Percentiles rank a stretch among this genome's conserved stretches.
These are phyloP conservation scores for Rotaria socialis DNA, from an alignment of 2,888 invertebrate species.

Conservation along the genomic window DNA sequence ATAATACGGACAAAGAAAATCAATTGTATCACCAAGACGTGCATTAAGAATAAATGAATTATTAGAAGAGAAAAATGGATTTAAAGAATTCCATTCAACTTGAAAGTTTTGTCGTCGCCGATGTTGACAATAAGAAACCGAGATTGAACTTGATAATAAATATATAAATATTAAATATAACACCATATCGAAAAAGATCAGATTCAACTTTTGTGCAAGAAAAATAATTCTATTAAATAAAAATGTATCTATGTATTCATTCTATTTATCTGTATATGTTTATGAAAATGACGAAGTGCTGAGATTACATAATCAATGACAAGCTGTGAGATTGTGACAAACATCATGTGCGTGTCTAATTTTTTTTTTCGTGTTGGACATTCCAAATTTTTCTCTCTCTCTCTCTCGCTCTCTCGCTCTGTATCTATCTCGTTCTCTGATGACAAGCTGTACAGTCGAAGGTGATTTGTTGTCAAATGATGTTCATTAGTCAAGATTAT, in stretches of 20 bases:
- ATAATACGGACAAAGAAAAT: neutral
- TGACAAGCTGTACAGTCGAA: neutral
- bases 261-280: neutral
- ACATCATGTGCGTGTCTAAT: neutral
- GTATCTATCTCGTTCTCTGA: neutral
- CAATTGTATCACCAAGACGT: conserved; percentile 3
- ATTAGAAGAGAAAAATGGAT: neutral
- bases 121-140: neutral
- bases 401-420: neutral
- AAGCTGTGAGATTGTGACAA: conserved; percentile 21
- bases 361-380: neutral
- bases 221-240: neutral
- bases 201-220: neutral
- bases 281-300: neutral
- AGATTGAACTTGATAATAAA: neutral
- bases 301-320: conserved; percentile 22
- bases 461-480: conserved; percentile 3
- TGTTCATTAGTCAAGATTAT: conserved; percentile 23
- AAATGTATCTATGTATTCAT: no score
- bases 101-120: neutral
- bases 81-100: neutral
- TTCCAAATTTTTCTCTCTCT: neutral
- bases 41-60: neutral
- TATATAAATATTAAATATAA: neutral
- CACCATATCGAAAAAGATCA: neutral